Evolutionary conservation across 2,797 vertebrate species (phyloP), one percentile per base, ranked within the genome.

Genomic region (Threskiornis aethiopicus): DNA sequence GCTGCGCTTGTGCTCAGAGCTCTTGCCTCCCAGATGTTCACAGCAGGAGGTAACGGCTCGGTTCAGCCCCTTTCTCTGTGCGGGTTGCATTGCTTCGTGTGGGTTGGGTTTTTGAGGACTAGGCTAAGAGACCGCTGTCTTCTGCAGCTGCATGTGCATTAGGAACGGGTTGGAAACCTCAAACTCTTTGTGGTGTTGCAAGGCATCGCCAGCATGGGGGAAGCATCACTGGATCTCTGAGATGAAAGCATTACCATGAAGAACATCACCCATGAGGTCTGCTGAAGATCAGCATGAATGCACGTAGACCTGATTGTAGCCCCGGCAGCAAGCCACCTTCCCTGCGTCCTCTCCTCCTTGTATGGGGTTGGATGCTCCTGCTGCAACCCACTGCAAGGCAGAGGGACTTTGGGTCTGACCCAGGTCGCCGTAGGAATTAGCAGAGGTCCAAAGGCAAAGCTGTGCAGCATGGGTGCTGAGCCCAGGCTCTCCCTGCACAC

Each of bases 181-280:
- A 33, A 46, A 0, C 2, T 31, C 55, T 15, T 49, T 0, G 1
- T 8, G 54, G 20, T 11, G 28, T 4, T 59, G 44, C 2, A 12
- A 73, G 71, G 49, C 51, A 28, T 41, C 4, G 1, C 46, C 20
- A 37, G 55, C 25, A 4, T 16, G 13, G 37, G 52, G 65, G 54
- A 33, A 18, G 10, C 24, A 31, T 58, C 8, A 2, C n/a, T 21
- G 26, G 24, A 5, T 25, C 16, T 7, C 24, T 13, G 31, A 42
- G 31, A 16, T 25, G 52, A 52, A 71, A 59, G 33, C 24, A 8
- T 31, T 13, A 15, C 42, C 20, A 0, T 2, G 39, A 39, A 57
- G 72, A 66, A 17, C 0, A 1, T 51, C 42, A 37, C 22, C 37
- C 9, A 0, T 21, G 31, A 33, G 28, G 19, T 49, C 7, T 21